These are phyloP conservation scores for Caprella mutica DNA, from an alignment of 2,888 invertebrate species.

Conservation along the genomic window DNA sequence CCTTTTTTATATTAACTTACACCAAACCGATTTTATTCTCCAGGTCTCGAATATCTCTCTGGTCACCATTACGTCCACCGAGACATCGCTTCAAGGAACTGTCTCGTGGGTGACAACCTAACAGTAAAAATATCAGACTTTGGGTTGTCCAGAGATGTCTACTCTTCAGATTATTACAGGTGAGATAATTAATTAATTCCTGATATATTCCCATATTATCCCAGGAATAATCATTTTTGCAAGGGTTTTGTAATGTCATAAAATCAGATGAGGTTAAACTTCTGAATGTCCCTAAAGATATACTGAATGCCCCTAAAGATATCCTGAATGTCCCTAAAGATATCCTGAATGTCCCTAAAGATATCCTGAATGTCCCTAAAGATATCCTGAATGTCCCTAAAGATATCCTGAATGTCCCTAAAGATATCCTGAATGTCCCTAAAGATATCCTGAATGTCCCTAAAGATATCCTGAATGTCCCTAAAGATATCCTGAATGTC, in stretches of 20 bases:
- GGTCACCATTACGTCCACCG: constrained; percentile 89
- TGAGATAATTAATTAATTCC: constrained; percentile 5
- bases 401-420: no score
- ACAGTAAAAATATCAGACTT: constrained; percentile 94
- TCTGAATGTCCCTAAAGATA: not conserved
- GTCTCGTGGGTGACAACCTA: constrained; percentile 85
- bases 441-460: no score
- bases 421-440: no score
- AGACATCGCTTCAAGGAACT: constrained; percentile 91
- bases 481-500: no score
- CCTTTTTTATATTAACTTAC: no score
- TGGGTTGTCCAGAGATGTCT: constrained; percentile 79
- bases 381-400: no score
- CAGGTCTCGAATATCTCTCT: constrained; percentile 50
- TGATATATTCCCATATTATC: constrained; percentile 39
- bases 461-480: no score
- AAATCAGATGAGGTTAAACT: not conserved
- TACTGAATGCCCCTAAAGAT: not conserved
- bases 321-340: constrained; percentile 32
- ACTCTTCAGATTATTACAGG: constrained; percentile 74
- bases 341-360: no score
- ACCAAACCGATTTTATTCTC: no score
- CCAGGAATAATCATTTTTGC: constrained; percentile 37
- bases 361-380: no score
- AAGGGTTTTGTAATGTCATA: not conserved